Base-by-base conservation (phyloP, 1,140 invertebrate species). In the Pseudomyrmex sp. region DNA sequence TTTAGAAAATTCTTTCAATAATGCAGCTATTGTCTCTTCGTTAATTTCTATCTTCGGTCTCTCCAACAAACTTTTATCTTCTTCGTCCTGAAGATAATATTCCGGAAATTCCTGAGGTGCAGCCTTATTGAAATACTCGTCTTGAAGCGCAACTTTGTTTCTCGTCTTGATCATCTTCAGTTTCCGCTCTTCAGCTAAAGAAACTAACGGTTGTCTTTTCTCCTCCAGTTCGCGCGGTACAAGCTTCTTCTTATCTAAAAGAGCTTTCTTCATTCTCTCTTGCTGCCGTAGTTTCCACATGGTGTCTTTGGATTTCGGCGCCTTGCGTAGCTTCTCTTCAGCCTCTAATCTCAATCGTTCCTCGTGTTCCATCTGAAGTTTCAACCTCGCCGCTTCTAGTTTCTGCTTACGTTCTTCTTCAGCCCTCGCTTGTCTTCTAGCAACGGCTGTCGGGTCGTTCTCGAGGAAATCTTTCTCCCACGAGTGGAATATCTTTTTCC, bases 221-320 rank as follows among this genome's bases (percentile, higher is more conserved):
- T 89, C 87, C 12, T 95, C 89, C 15, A 95, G 73, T 61, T 94
- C 90, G 15, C 88, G 59, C 0, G 93, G 92, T 44, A 93, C 87
- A 13, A 95, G 88, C 46, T 92, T 91, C 72, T 95, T 95, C 50
- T 94, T 95, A 7, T 85, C 61, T 15, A 95, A 80, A 4, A 95
- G 87, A 56, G 92, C 91, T 0, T 82, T 83, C 56, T 93, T 93
- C 84, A 95, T 94, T 15, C 92, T 87, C 1, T 93, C 89, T 50
- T 92, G 83, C 82, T 95, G 92, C 13, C 91, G 91, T n/a, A 83
- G 44, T 59, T 88, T 92, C 84, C 93, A 92, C 10, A 93, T 88
- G 18, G 91, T 91, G 3, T 87, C 86, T 23, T 93, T 92, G 44
- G 92, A 90, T 82, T 93, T 91, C 4, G 85, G 80, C 18, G 89